Conservation (phyloP, 2,797 vertebrate genomes). For the Euphonia xanthogaster region DNA sequence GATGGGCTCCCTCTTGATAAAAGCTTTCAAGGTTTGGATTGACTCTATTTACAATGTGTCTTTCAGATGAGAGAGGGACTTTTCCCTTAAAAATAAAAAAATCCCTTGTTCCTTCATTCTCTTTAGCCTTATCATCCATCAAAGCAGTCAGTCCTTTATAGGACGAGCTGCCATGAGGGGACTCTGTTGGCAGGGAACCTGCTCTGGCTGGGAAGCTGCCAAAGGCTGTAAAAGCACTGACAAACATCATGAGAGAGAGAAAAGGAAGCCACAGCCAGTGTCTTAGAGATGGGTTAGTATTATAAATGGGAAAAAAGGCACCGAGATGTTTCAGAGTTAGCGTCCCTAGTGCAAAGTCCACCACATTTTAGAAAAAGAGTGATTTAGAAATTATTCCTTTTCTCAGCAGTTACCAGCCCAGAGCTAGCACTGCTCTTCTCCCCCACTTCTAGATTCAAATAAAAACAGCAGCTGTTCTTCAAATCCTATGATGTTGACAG, state of each 20-base stretch:
- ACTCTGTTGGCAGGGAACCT: conserved; percentile 30
- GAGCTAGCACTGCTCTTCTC: background rate
- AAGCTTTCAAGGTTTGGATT: background rate
- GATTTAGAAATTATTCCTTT: background rate
- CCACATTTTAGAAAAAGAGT: background rate
- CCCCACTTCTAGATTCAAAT: background rate
- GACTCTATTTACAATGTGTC: background rate
- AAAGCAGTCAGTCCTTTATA: conserved; percentile 31
- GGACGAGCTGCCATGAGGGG: background rate
- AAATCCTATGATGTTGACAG: background rate
- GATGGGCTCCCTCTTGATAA: background rate
- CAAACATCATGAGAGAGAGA: background rate
- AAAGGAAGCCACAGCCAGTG: background rate
- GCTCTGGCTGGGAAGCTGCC: conserved; percentile 42
- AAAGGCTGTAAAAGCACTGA: conserved; percentile 5
- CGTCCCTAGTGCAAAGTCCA: background rate
- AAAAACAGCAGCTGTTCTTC: background rate
- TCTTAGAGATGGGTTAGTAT: conserved; percentile 9
- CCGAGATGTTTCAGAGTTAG: background rate
- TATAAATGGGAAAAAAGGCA: background rate
- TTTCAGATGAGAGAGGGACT: background rate
- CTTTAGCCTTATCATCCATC: conserved; percentile 41
- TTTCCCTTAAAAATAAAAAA: background rate
- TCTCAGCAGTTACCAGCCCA: background rate
- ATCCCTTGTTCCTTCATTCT: background rate